Conservation (phyloP, 1,140 invertebrate genomes). For the Leptinotarsa lineolata region DNA sequence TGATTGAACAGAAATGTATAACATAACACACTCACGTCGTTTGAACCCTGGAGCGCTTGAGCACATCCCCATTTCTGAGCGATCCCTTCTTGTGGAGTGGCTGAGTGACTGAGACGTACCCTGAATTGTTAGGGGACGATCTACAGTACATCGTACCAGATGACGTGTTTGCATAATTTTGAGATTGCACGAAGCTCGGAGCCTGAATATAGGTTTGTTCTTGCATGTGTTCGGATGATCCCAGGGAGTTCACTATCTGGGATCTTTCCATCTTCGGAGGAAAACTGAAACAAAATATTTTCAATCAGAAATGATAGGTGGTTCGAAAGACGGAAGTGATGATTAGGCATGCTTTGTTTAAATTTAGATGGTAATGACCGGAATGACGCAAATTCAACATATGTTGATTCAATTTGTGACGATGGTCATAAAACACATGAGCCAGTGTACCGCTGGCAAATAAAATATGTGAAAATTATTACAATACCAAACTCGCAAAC, state of each 20-base stretch:
- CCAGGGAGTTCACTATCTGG: conserved; percentile 50
- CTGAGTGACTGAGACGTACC: conserved; percentile 58
- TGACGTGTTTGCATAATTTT: conserved; percentile 59
- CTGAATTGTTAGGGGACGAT: conserved; percentile 58
- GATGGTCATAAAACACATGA: too few relatives aligned
- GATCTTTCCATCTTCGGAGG: conserved; percentile 64
- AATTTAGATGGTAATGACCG: too few relatives aligned
- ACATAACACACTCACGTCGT: conserved; percentile 60
- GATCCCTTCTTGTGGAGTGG: conserved; percentile 69
- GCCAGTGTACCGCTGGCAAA: too few relatives aligned
- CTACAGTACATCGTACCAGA: conserved; percentile 56
- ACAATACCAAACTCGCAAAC: too few relatives aligned
- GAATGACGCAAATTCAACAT: too few relatives aligned
- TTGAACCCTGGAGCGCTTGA: conserved; percentile 70
- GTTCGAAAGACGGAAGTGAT: conserved; percentile 29
- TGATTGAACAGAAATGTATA: too few relatives aligned
- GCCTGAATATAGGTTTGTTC: conserved; percentile 56
- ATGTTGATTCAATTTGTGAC: too few relatives aligned
- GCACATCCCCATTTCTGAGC: conserved; percentile 69
- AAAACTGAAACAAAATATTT: conserved; percentile 58
- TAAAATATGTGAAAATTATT: too few relatives aligned
- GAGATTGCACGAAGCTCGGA: conserved; percentile 60
- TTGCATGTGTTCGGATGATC: conserved; percentile 48
- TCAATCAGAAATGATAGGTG: conserved; percentile 2
- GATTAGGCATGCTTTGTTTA: neutral